Conservation (phyloP, 2,888 invertebrate genomes). For the Itoplectis maculator region DNA sequence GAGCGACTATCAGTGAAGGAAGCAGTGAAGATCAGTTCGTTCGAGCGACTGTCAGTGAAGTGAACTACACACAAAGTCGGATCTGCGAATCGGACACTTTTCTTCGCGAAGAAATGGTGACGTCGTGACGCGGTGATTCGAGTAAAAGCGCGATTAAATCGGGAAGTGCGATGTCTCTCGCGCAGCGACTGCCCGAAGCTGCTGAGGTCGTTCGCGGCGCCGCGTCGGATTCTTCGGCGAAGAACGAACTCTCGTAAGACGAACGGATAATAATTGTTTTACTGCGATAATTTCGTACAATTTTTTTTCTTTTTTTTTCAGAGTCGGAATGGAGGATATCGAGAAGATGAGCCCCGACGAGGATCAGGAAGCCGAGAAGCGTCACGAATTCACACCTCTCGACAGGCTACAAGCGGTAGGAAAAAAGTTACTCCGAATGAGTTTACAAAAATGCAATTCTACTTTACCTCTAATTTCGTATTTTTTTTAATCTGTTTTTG, state of each 20-base stretch:
- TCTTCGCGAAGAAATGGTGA: slow-evolving; percentile 27
- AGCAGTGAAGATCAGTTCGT: background rate
- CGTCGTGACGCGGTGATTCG: too few species aligned
- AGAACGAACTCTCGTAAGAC: slow-evolving; percentile 73
- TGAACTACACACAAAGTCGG: background rate
- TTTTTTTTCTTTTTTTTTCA: too few species aligned
- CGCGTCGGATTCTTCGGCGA: slow-evolving; percentile 66
- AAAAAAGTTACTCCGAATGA: background rate
- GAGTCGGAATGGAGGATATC: slow-evolving; percentile 73
- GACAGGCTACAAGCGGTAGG: slow-evolving; percentile 74
- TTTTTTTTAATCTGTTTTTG: too few species aligned
- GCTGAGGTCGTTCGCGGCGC: slow-evolving; percentile 75
- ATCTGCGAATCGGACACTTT: background rate
- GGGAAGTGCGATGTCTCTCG: slow-evolving; percentile 74
- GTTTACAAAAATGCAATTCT: too few species aligned
- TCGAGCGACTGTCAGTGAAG: slow-evolving; percentile 14
- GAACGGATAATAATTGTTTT: background rate
- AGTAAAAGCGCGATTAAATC: too few species aligned
- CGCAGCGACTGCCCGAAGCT: slow-evolving; percentile 75
- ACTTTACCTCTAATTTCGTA: too few species aligned
- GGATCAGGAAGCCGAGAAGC: slow-evolving; percentile 68
- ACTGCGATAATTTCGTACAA: too few species aligned
- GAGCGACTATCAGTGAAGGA: background rate
- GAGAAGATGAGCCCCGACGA: slow-evolving; percentile 78
- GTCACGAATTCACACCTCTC: slow-evolving; percentile 67